Percentiles rank a stretch among this genome's conserved stretches.
Conservation (phyloP, 1,140 invertebrate species). For the Ceratina calcarata region DNA sequence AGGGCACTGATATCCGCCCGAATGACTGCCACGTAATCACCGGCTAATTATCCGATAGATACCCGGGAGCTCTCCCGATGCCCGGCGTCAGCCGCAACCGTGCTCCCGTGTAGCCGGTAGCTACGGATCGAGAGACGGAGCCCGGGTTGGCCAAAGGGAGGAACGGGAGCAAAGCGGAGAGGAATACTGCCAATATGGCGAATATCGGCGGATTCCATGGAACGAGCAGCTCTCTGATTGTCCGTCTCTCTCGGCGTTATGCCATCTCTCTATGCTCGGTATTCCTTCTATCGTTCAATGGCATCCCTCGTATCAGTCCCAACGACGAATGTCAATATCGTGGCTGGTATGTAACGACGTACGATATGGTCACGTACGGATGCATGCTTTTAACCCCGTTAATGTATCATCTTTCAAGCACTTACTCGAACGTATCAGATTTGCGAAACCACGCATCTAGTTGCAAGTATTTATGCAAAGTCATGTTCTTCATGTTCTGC, state of each 20-base stretch:
- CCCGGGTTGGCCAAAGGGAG: conserved; percentile 48
- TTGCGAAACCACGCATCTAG: too few relatives aligned
- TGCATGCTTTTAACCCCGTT: conserved; percentile 6
- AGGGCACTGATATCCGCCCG: conserved; percentile 75
- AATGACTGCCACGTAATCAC: conserved; percentile 79
- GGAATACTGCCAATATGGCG: conserved; percentile 64
- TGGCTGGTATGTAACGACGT: conserved; percentile 13
- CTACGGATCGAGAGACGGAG: conserved; percentile 42
- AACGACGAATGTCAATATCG: conserved; percentile 54
- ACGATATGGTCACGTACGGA: conserved; percentile 10
- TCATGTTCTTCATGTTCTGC: too few relatives aligned
- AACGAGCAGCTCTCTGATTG: conserved; percentile 18
- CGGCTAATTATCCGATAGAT: conserved; percentile 80
- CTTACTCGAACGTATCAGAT: too few relatives aligned
- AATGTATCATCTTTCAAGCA: background rate
- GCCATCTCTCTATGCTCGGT: background rate
- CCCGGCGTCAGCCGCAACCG: conserved; percentile 65
- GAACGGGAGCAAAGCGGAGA: conserved; percentile 54
- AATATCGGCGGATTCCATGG: conserved; percentile 53
- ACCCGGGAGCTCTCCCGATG: conserved; percentile 69
- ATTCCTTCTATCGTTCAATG: conserved; percentile 14
- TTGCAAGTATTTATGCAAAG: too few relatives aligned
- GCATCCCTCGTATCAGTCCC: conserved; percentile 30
- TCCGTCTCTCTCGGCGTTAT: background rate
- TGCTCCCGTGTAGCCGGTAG: conserved; percentile 39